A percentile compares a stretch with the other conserved stretches of the same genome.
Evolutionary conservation across 2,888 invertebrate genomes (phyloP).

Genomic region (Campoplex capitator): DNA sequence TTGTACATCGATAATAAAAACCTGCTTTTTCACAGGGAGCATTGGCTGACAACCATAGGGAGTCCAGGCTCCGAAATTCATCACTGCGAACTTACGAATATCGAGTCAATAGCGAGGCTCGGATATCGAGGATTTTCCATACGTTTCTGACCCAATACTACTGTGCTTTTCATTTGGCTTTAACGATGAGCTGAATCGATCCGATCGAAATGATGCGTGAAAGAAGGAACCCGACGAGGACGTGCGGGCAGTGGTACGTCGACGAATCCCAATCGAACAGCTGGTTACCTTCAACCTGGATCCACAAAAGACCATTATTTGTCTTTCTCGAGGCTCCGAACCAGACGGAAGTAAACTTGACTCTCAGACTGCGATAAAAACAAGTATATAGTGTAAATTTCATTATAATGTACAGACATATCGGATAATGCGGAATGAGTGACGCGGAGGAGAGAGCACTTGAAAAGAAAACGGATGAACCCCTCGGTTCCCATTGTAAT

Average conservation of each 20-base stretch:
- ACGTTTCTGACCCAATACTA: constrained; percentile 88
- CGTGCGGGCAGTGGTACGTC: not conserved
- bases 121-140: constrained; percentile 92
- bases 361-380: constrained; percentile 54
- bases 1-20: not conserved
- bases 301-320: constrained; percentile 16
- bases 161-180: not conserved
- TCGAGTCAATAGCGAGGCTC: constrained; percentile 90
- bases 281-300: not conserved
- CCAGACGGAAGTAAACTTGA: constrained; percentile 23
- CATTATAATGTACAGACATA: constrained; percentile 63
- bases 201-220: not conserved
- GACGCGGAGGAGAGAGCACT: constrained; percentile 9
- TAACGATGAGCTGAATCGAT: constrained; percentile 23
- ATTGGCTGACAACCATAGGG: constrained; percentile 93
- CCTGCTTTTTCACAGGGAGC: constrained; percentile 87
- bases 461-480: constrained; percentile 7
- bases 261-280: constrained; percentile 30
- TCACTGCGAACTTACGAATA: constrained; percentile 92
- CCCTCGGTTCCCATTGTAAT: constrained; percentile 55
- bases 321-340: constrained; percentile 14
- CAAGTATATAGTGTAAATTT: constrained; percentile 63
- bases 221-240: not conserved
- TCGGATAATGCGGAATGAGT: constrained; percentile 14
- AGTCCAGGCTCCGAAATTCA: constrained; percentile 95